phyloP scores from a whole-genome alignment of 1,140 invertebrate genomes.

The Caenorhabditis latens region DNA sequence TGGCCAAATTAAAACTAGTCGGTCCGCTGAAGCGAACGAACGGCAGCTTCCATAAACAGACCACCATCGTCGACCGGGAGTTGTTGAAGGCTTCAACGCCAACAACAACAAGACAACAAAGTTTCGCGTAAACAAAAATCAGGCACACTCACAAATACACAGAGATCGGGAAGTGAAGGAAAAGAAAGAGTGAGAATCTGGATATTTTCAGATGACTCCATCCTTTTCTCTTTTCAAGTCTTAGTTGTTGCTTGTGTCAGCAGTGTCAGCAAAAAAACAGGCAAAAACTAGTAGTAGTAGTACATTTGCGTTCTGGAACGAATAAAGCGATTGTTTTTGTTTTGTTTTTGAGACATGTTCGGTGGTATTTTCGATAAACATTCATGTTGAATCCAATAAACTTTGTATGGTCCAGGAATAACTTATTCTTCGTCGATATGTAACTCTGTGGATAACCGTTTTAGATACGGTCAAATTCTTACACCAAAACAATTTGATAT shows the following conservation, averaged over 20 bases:
- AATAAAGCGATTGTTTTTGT: slow-evolving; percentile 21
- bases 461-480: too few relatives aligned
- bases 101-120: slow-evolving; percentile 51
- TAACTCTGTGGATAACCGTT: too few relatives aligned
- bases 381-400: too few relatives aligned
- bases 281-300: slow-evolving; percentile 24
- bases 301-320: slow-evolving; percentile 36
- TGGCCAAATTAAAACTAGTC: slow-evolving; percentile 49
- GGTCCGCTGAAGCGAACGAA: slow-evolving; percentile 48
- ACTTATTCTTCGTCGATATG: too few relatives aligned
- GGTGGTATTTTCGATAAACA: not conserved
- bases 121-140: slow-evolving; percentile 49
- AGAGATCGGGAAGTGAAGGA: not conserved
- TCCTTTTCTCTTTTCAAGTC: not conserved
- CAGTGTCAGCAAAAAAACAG: slow-evolving; percentile 5
- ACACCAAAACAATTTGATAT: too few relatives aligned
- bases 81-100: slow-evolving; percentile 26
- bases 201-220: slow-evolving; percentile 40
- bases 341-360: not conserved
- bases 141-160: slow-evolving; percentile 21
- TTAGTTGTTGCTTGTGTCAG: not conserved
- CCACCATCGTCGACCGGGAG: slow-evolving; percentile 35
- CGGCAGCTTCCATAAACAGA: slow-evolving; percentile 48
- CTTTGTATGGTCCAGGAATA: too few relatives aligned
- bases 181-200: slow-evolving; percentile 19